phyloP scores from a whole-genome alignment of 2,797 vertebrate genomes.

The Eutrigla gurnardus region DNA sequence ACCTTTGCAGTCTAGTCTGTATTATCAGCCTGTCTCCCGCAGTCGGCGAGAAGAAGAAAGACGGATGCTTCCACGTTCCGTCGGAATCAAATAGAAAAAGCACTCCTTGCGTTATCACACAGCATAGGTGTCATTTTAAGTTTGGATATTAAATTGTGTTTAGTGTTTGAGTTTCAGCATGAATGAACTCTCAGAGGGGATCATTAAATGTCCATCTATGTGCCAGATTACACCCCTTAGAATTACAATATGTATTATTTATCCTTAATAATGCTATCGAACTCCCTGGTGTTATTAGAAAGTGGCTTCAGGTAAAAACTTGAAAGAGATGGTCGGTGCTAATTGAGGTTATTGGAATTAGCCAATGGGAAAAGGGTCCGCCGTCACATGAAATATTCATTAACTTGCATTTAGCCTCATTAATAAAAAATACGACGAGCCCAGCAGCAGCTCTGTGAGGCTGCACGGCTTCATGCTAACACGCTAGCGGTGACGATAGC shows the following conservation, averaged over 20 bases:
- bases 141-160: conserved; percentile 26
- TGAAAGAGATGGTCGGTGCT: conserved; percentile 6
- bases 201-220: conserved; percentile 22
- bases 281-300: not conserved
- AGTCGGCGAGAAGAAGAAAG: conserved; percentile 20
- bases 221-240: conserved; percentile 25
- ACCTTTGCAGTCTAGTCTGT: conserved; percentile 51
- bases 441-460: no score
- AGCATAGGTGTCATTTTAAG: conserved; percentile 2
- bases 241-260: conserved; percentile 11
- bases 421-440: no score
- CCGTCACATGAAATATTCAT: not conserved
- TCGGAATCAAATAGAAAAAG: conserved; percentile 24
- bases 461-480: no score
- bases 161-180: conserved; percentile 17
- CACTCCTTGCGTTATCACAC: conserved; percentile 4
- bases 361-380: not conserved
- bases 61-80: not conserved
- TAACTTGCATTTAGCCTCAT: not conserved
- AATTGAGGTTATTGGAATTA: conserved; percentile 5
- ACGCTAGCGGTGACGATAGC: no score
- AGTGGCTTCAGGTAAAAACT: not conserved
- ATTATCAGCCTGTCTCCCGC: conserved; percentile 12
- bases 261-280: conserved; percentile 10
- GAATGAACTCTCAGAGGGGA: conserved; percentile 23